These are phyloP conservation scores for Selenia dentaria DNA, from an alignment of 2,888 invertebrate genomes.

Conservation along the genomic window DNA sequence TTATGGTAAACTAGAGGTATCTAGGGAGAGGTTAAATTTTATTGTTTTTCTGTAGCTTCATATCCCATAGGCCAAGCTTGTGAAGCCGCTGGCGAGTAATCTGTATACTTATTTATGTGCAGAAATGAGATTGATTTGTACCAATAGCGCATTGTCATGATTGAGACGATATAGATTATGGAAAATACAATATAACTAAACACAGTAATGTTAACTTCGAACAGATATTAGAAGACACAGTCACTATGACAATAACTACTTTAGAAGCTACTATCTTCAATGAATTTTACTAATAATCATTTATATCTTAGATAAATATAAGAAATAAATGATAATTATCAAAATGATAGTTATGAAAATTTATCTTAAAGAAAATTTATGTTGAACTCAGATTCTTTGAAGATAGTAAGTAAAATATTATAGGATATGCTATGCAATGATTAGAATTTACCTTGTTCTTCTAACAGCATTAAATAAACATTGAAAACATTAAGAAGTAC, in stretches of 20 bases:
- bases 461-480: constrained; percentile 29
- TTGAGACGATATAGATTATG: background rate
- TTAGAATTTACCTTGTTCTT: constrained; percentile 28
- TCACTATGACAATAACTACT: constrained; percentile 21
- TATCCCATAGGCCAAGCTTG: too few relatives aligned
- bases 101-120: too few relatives aligned
- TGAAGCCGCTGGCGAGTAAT: too few relatives aligned
- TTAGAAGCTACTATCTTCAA: constrained; percentile 17
- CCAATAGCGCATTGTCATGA: constrained; percentile 16
- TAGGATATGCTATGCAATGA: constrained; percentile 19
- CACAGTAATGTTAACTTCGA: constrained; percentile 10
- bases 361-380: too few relatives aligned
- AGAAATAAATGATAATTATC: too few relatives aligned
- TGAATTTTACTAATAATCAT: background rate
- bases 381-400: constrained; percentile 6
- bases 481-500: constrained; percentile 26
- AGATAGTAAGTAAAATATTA: constrained; percentile 11
- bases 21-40: too few relatives aligned
- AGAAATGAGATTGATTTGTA: too few relatives aligned
- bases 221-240: constrained; percentile 18
- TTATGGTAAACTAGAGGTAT: too few relatives aligned
- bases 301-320: too few relatives aligned
- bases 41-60: too few relatives aligned
- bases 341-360: too few relatives aligned
- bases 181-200: constrained; percentile 6